phyloP scores from a whole-genome alignment of 2,888 invertebrate species.

The Dicyrtomina minuta region DNA sequence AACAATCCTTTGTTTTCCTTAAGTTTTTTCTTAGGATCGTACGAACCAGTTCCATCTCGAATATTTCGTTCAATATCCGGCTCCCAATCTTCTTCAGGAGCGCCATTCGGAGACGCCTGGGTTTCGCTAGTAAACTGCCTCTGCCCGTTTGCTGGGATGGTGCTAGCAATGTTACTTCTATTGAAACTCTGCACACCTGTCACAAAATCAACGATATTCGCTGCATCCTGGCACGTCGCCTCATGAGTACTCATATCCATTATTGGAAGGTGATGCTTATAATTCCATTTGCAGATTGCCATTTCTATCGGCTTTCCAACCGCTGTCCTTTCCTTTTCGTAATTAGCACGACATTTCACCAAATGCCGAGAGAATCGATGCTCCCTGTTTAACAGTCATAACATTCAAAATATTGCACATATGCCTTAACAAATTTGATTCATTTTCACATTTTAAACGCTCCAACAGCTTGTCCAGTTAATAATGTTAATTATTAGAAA shows the following conservation, averaged over 20 bases:
- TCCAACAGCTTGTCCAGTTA: too few relatives aligned
- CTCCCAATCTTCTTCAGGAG: constrained; percentile 9
- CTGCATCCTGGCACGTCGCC: neutral
- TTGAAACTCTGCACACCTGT: too few relatives aligned
- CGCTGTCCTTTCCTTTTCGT: neutral
- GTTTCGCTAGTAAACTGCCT: too few relatives aligned
- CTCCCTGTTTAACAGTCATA: neutral
- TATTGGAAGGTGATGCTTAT: neutral
- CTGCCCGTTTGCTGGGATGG: too few relatives aligned
- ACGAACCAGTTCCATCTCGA: neutral
- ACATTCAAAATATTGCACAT: too few relatives aligned
- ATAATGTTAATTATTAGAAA: too few relatives aligned
- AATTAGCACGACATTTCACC: neutral
- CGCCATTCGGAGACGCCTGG: too few relatives aligned
- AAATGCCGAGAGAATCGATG: constrained; percentile 6
- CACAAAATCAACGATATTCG: neutral
- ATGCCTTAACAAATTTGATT: too few relatives aligned
- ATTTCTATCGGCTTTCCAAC: neutral
- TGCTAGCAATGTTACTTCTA: too few relatives aligned
- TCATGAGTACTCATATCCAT: constrained; percentile 4
- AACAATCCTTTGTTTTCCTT: neutral
- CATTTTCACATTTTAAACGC: too few relatives aligned
- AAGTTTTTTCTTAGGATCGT: neutral
- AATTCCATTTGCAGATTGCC: neutral
- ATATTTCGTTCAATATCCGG: neutral